Evolutionary conservation across 2,113 vertebrate genomes (phyloP).

Genomic region (Larimichthys crocea): DNA sequence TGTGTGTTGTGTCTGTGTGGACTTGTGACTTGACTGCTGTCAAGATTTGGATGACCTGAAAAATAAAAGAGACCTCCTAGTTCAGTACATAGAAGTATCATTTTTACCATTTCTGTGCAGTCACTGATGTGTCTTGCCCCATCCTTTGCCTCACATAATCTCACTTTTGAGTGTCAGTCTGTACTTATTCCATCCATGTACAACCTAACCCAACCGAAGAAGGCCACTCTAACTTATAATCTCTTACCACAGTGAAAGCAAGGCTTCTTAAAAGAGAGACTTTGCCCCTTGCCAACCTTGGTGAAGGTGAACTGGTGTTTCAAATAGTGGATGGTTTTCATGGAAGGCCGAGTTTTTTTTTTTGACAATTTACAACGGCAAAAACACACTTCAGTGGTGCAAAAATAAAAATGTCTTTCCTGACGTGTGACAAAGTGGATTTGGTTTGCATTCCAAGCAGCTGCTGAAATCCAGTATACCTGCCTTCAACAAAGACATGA

Average conservation of each 20-base stretch:
- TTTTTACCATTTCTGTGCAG: background rate
- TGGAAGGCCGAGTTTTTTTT: background rate
- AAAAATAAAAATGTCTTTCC: conserved; percentile 16
- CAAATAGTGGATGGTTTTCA: background rate
- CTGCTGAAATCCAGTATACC: background rate
- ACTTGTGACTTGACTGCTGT: no score
- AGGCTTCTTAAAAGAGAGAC: background rate
- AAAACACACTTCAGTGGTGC: background rate
- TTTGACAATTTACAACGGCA: conserved; percentile 3
- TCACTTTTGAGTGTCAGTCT: background rate
- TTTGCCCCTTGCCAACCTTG: background rate
- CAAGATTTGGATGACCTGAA: no score
- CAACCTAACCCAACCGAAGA: conserved; percentile 14
- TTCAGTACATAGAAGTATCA: no score
- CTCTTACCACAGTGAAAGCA: conserved; percentile 10
- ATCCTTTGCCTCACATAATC: background rate
- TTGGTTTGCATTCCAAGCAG: conserved; percentile 9
- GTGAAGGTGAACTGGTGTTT: conserved; percentile 1
- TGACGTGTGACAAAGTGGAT: conserved; percentile 8
- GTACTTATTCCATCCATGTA: conserved; percentile 2
- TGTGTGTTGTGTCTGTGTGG: background rate
- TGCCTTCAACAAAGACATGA: conserved; percentile 6
- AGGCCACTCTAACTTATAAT: background rate
- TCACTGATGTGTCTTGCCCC: background rate
- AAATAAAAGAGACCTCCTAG: no score